Conservation (phyloP, 2,113 vertebrate genomes). For the Lontra canadensis region DNA sequence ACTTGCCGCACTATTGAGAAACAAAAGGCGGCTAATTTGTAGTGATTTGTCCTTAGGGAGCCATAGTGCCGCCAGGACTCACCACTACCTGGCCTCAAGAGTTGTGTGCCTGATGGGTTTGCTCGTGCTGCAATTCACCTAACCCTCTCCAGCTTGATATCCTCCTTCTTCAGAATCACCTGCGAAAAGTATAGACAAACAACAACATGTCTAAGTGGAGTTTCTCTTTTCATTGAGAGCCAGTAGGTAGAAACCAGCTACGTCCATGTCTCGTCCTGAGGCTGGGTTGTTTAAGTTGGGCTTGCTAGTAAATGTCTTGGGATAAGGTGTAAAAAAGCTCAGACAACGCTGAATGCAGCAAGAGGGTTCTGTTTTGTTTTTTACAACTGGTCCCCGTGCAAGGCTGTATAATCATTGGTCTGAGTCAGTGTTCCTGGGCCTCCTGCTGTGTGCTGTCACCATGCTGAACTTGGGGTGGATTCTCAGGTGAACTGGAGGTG, state of each 20-base stretch:
- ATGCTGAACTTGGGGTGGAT: not conserved
- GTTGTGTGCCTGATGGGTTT: not conserved
- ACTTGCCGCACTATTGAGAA: not conserved
- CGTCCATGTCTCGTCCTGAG: not conserved
- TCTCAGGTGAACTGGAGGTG: not conserved
- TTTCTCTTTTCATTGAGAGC: not conserved
- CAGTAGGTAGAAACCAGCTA: not conserved
- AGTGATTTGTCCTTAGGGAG: not conserved
- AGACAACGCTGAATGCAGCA: not conserved
- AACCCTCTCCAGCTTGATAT: not conserved
- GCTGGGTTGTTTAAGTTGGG: not conserved
- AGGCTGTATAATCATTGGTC: not conserved
- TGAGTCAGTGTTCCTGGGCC: not conserved
- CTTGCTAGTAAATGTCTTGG: not conserved
- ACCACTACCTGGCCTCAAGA: not conserved
- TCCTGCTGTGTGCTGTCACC: not conserved
- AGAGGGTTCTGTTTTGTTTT: not conserved
- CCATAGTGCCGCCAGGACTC: not conserved
- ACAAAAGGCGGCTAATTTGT: not conserved
- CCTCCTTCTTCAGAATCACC: not conserved
- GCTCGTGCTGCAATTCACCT: not conserved
- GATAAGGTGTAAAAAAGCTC: not conserved
- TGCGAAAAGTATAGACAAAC: not conserved
- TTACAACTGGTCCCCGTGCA: not conserved
- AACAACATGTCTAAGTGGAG: not conserved